Evolutionary conservation across 2,888 invertebrate species (phyloP).

Genomic region (Sisyra terminalis): DNA sequence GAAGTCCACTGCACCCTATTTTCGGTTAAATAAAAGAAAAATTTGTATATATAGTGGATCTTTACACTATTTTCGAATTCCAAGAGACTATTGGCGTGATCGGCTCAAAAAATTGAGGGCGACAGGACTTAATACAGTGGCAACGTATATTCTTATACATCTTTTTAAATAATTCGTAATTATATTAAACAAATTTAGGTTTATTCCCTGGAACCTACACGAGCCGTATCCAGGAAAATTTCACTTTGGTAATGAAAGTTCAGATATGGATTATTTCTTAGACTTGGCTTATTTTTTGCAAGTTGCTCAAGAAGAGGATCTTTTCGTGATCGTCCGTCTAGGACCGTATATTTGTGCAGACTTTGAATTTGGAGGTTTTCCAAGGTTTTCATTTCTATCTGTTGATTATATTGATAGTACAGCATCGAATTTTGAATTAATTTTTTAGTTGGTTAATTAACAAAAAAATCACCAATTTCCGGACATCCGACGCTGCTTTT

Average conservation of each 20-base stretch:
- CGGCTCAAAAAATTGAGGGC: slow-evolving; percentile 58
- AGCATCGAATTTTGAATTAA: neutral
- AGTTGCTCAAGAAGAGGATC: slow-evolving; percentile 56
- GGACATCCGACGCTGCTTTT: slow-evolving; percentile 24
- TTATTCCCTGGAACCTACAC: slow-evolving; percentile 83
- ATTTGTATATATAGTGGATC: slow-evolving; percentile 32
- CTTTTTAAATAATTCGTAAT: too few relatives aligned
- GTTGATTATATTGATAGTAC: too few relatives aligned
- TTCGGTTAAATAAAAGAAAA: slow-evolving; percentile 26
- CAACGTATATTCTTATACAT: slow-evolving; percentile 31
- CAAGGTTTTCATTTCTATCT: slow-evolving; percentile 13
- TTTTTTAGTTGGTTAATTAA: slow-evolving; percentile 31
- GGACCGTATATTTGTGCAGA: slow-evolving; percentile 91
- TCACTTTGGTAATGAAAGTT: slow-evolving; percentile 45
- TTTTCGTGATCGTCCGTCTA: slow-evolving; percentile 64
- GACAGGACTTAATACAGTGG: slow-evolving; percentile 74
- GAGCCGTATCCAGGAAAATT: slow-evolving; percentile 56
- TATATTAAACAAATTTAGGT: slow-evolving; percentile 29
- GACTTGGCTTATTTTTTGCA: slow-evolving; percentile 47
- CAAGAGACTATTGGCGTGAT: slow-evolving; percentile 63
- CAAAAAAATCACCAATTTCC: slow-evolving; percentile 29
- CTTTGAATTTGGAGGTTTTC: slow-evolving; percentile 43
- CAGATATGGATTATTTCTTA: slow-evolving; percentile 45
- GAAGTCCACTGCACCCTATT: slow-evolving; percentile 19
- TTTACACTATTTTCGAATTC: slow-evolving; percentile 75